These are phyloP conservation scores for Brachyalestes nurse DNA, from an alignment of 2,797 vertebrate genomes.

Conservation along the genomic window DNA sequence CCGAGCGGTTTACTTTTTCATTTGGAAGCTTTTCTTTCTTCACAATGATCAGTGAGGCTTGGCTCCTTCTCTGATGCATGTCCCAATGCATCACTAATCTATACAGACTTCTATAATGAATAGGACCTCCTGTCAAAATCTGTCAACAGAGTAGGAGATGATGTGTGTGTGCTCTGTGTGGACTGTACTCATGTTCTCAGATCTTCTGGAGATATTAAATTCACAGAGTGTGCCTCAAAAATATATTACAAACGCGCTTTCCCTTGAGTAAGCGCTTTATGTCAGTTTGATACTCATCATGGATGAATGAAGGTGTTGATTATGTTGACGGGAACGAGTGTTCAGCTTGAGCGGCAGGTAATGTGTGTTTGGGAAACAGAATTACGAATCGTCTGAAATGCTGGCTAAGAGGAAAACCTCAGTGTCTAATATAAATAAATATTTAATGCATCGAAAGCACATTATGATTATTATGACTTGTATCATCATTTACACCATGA, in stretches of 20 bases:
- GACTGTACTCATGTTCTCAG: constrained; percentile 19
- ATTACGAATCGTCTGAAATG: not conserved
- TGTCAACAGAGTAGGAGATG: constrained; percentile 16
- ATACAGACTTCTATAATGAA: constrained; percentile 36
- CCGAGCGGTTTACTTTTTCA: not conserved
- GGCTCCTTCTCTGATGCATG: constrained; percentile 1
- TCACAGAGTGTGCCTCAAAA: constrained; percentile 24
- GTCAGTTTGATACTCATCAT: not conserved
- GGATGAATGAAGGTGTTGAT: constrained; percentile 21
- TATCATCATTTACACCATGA: not conserved
- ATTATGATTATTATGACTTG: not conserved
- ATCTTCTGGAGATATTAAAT: constrained; percentile 26
- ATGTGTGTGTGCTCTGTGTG: constrained; percentile 18
- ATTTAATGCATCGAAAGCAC: not conserved
- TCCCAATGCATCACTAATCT: constrained; percentile 38
- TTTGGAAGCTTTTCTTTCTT: not conserved
- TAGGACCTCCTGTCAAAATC: constrained; percentile 30
- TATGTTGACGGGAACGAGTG: constrained; percentile 18
- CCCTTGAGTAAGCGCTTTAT: not conserved
- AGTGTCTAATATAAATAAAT: not conserved
- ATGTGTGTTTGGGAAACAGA: constrained; percentile 9
- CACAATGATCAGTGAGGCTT: not conserved
- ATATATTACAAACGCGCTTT: constrained; percentile 18
- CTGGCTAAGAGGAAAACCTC: not conserved
- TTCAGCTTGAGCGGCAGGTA: constrained; percentile 19